These are phyloP conservation scores for Deilephila elpenor DNA, from an alignment of 2,888 invertebrate species.

Conservation along the genomic window DNA sequence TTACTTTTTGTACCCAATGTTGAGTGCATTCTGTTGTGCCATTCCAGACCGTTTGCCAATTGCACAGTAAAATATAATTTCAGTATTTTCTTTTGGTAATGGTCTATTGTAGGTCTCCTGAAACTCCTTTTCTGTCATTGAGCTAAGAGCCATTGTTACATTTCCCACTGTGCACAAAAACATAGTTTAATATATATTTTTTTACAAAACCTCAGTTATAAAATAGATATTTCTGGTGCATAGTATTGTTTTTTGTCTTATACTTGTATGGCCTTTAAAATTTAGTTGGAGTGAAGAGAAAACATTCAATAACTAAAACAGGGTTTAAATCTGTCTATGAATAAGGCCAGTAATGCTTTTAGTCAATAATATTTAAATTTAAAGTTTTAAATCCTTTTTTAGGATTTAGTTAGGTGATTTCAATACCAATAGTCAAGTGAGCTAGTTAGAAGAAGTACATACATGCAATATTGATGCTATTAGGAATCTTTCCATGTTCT, in stretches of 20 bases:
- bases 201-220: background rate
- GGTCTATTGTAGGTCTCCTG: slow-evolving; percentile 79
- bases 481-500: slow-evolving; percentile 89
- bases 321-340: no score
- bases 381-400: no score
- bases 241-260: no score
- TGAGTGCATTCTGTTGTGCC: slow-evolving; percentile 85
- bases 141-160: slow-evolving; percentile 72
- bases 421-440: background rate
- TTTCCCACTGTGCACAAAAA: slow-evolving; percentile 76
- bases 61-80: slow-evolving; percentile 88
- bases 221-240: no score
- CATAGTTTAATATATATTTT: background rate
- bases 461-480: slow-evolving; percentile 91
- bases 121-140: slow-evolving; percentile 82
- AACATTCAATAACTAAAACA: no score
- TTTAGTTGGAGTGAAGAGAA: no score
- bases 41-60: slow-evolving; percentile 87
- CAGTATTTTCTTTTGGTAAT: slow-evolving; percentile 84
- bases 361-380: no score
- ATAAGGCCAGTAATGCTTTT: no score
- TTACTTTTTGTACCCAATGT: slow-evolving; percentile 86
- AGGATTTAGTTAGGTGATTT: no score
- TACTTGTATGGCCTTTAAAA: no score
- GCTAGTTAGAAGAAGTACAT: slow-evolving; percentile 55